Base-by-base conservation (phyloP, 1,140 invertebrate species). In the Holotrichia oblita region DNA sequence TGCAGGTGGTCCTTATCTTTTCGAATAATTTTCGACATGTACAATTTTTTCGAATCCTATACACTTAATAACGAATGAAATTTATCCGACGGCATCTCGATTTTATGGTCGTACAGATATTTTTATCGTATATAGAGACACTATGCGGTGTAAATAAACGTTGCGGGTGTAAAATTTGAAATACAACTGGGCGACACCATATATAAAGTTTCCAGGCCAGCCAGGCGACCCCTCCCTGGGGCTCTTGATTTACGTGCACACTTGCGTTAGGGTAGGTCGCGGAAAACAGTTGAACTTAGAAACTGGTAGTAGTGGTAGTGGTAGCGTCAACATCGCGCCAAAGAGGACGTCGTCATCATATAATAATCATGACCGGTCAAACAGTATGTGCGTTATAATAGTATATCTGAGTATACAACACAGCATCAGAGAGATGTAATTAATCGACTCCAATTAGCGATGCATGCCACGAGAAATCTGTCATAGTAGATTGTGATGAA, bases 401-500 rank as follows among this genome's bases (percentile, higher is more conserved):
- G 2, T 69, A 34, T 27, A 27, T 69, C 61, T 12, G 17, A 69
- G 61, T 72, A 72, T 72, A 74, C 77, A 34, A 34, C 27, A 34
- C 27, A 48, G n/a, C n/a, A 14, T 48, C 24, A 9, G 17, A 69
- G 61, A 69, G 27, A 69, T 69, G 61, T 79, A 79, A 79, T 79
- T 79, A 79, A 79, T 79, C 72, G 74, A 73, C 61, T 44, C 79
- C 79, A 80, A 78, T 80, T 80, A 78, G 79, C 76, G 76, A 75
- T 75, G 76, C 79, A 74, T 44, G 79, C 79, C 79, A 80, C 79
- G 79, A 80, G 79, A 80, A 80, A 59, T 77, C 77, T 80, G 79
- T 80, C 79, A 80, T 27, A 73, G 76, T 78, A 78, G 75, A 80
- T 80, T 80, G 76, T 80, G 79, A 80, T 80, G 77, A 80, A 80